Evolutionary conservation across 1,140 invertebrate genomes (phyloP).

Genomic region (Macrosteles quadrilineatus): DNA sequence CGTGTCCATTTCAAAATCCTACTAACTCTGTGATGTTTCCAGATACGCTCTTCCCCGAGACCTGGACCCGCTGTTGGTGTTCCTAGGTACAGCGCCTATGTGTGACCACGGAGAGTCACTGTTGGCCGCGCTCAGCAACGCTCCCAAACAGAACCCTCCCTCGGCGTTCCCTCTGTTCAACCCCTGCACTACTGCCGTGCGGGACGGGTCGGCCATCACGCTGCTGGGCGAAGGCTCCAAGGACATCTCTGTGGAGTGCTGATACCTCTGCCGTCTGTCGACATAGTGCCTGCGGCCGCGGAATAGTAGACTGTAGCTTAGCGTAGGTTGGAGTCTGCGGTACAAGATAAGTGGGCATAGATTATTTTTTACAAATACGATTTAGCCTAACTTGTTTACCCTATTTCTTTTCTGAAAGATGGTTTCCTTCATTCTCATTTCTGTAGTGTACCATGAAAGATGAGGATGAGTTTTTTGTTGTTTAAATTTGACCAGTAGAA

Average conservation of each 20-base stretch:
- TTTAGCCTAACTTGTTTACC: no score
- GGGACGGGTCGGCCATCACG: background rate
- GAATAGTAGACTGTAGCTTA: background rate
- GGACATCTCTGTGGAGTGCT: constrained; percentile 3
- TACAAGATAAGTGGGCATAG: no score
- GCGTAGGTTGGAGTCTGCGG: background rate
- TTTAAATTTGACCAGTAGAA: no score
- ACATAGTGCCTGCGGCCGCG: background rate
- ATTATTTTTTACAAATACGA: no score
- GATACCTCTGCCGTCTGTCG: background rate
- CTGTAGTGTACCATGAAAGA: no score
- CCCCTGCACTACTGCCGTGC: background rate
- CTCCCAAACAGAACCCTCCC: background rate
- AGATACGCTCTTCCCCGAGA: constrained; percentile 39
- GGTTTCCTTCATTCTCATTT: no score
- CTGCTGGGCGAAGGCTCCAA: background rate
- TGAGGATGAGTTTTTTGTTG: no score
- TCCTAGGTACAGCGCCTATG: constrained; percentile 37
- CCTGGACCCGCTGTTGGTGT: constrained; percentile 39
- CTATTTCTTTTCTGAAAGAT: no score
- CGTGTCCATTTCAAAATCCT: no score
- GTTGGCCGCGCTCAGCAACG: constrained; percentile 1
- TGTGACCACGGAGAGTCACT: constrained; percentile 38
- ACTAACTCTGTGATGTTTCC: no score
- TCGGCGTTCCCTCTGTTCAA: constrained; percentile 15